Conservation (phyloP, 35 echinoderm and acorn worm genomes). For the Hemicentrotus pulcherrimus region DNA sequence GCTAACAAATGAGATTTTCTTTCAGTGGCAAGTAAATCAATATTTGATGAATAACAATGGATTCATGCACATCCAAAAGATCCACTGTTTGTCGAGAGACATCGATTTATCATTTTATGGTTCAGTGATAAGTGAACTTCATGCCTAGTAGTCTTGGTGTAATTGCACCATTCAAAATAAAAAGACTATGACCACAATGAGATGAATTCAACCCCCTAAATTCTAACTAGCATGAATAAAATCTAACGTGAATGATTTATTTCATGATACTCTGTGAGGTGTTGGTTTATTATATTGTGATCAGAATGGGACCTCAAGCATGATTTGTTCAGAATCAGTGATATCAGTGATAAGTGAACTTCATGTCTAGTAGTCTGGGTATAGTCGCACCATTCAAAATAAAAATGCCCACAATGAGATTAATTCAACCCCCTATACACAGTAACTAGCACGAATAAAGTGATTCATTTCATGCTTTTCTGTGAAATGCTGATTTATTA, state of each 20-base stretch:
- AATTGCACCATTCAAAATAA: not conserved
- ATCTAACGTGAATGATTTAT: not conserved
- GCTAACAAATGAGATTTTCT: not conserved
- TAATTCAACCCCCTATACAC: not conserved
- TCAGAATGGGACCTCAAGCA: not conserved
- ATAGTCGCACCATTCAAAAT: not conserved
- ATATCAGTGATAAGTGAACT: not conserved
- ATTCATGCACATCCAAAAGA: not conserved
- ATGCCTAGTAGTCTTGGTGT: not conserved
- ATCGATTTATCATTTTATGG: not conserved
- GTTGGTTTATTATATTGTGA: not conserved
- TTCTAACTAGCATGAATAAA: not conserved
- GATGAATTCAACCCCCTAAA: not conserved
- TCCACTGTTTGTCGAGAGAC: not conserved
- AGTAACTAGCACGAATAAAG: not conserved
- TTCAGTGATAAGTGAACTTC: not conserved
- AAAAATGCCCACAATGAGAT: not conserved
- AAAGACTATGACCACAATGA: not conserved
- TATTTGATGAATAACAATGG: not conserved
- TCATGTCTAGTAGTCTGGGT: not conserved
- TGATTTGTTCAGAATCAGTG: not conserved
- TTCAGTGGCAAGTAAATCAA: not conserved
- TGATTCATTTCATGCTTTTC: not conserved
- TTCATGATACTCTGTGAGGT: not conserved
- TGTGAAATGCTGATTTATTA: not conserved